Evolutionary conservation across 1,140 invertebrate species (phyloP).

Genomic region (Muscidifurax raptorellus): DNA sequence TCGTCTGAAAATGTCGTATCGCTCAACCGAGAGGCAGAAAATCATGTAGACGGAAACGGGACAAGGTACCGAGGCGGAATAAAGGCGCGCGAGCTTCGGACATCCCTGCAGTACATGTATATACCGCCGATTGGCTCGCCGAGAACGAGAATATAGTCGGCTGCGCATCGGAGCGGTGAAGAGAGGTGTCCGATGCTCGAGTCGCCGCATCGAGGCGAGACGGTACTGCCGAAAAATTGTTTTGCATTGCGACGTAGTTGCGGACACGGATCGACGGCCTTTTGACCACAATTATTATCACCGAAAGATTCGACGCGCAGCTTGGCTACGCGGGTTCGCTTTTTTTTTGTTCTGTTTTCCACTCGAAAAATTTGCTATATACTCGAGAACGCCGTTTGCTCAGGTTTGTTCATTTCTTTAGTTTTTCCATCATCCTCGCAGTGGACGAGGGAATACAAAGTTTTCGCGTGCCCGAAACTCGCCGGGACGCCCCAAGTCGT

Average conservation of each 20-base stretch:
- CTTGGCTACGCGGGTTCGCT: conserved; percentile 53
- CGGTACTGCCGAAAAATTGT: conserved; percentile 60
- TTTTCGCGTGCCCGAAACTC: conserved; percentile 43
- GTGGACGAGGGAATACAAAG: not conserved
- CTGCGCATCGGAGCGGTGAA: conserved; percentile 37
- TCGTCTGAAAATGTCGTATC: not conserved
- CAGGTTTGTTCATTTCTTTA: conserved; percentile 37
- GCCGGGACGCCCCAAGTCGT: conserved; percentile 49
- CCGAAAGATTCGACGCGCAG: not conserved
- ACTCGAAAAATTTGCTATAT: conserved; percentile 29
- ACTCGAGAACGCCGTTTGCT: conserved; percentile 40
- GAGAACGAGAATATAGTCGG: conserved; percentile 52
- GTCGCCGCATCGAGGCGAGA: conserved; percentile 55
- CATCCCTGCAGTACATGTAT: not conserved
- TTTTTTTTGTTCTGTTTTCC: conserved; percentile 52
- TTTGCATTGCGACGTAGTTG: conserved; percentile 68
- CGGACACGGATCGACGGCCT: conserved; percentile 65
- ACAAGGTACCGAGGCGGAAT: not conserved
- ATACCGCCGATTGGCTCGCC: too few relatives aligned
- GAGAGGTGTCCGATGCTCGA: conserved; percentile 58
- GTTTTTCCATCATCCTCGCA: conserved; percentile 48
- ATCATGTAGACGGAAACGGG: conserved; percentile 6
- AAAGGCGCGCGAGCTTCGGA: not conserved
- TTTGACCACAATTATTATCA: conserved; percentile 49
- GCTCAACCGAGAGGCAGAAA: not conserved